Evolutionary conservation across 2,113 vertebrate species (phyloP), one percentile per base, ranked within the genome.

Genomic region (Archocentrus centrarchus): DNA sequence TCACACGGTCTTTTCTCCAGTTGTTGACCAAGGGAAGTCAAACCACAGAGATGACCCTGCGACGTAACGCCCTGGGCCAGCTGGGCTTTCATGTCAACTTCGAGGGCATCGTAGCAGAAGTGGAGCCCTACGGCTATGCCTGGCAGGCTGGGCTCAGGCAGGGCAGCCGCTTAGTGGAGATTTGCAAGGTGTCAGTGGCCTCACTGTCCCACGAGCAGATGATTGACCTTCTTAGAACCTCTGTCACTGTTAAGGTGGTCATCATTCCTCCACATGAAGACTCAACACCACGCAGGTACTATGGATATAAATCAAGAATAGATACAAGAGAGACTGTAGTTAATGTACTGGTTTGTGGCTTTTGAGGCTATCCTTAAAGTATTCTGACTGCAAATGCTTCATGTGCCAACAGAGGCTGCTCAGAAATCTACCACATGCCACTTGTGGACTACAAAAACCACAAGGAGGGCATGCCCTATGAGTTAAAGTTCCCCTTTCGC

Each of bases 21-120:
- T 95, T 97, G n/a, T 94, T 98, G 93, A 98, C 97, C 17, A 99
- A 98, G 88, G 98, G 98, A 78, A 97, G 97, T 77, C 97, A 98
- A 81, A 98, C 98, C 0, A 96, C 97, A 87, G 98, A 99, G 93
- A 98, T 99, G 97, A 99, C 97, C 7, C 96, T 99, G 68, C 96
- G 98, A 17, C 96, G 98, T 75, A 99, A 99, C 0, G 97, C 97
- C 13, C 94, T 99, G 50, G 98, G 98, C 66, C 98, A 99, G 93
- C 97, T 99, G 59, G 98, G 98, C 64, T 99, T 99, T 93, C 98
- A 99, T 0, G 98, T 99, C 10, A 99, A 99, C 96, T 99, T 99
- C 0, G 98, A 99, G 94, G 98, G 98, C 90, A 99, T 99, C 0
- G 98, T 99, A 81, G 98, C 98, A 0, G 98, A 99, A 0, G 98